Base-by-base conservation (phyloP, 2,888 invertebrate genomes). In the Eucera pruinosa region DNA sequence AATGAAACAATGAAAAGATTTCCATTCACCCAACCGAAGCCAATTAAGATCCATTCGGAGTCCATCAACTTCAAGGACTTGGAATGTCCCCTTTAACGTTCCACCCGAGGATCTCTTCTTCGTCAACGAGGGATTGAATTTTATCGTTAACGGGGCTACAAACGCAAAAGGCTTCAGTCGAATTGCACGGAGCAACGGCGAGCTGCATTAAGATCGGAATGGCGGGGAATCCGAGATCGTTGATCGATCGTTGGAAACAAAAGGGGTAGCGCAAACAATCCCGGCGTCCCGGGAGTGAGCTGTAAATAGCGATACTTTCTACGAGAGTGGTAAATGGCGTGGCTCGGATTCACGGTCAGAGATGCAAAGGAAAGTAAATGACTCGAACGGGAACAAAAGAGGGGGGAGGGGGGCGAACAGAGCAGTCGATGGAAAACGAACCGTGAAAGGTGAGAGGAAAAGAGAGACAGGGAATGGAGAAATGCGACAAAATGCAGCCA, bases 401-500 rank as follows among this genome's bases (percentile, higher is more conserved):
- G 57, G 48, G 58, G 62, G 74, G 77, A 78, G 78, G 82, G 30
- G 33, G 39, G 39, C 54, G 68, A 45, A 36, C 23, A 13, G 66
- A 54, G 66, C 45, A 52, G 77, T 66, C 71, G 74, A 76, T 54
- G 81, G 48, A 55, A 54, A 55, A 64, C 66, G 54, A 61, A 52
- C 47, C 54, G 65, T 20, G 48, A 58, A 74, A 70, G 45, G 41
- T 50, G 39, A 30, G 57, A 25, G 65, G 41, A 39, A 18, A 55
- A 20, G 25, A 43, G 50, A 50, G 45, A 57, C n/a, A 9, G 64
- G 61, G 69, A n/a, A 65, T 18, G 55, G 39, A 18, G 62, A 11
- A 39, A 36, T 25, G 73, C 61, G 82, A 79, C 82, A 85, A 82
- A 86, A 83, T 82, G 86, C 75, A 73, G 77, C 78, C 78, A 74